Percentiles rank a stretch among this genome's conserved stretches.
Conservation (phyloP, 2,888 invertebrate species). For the Tolmerus cingulatus region DNA sequence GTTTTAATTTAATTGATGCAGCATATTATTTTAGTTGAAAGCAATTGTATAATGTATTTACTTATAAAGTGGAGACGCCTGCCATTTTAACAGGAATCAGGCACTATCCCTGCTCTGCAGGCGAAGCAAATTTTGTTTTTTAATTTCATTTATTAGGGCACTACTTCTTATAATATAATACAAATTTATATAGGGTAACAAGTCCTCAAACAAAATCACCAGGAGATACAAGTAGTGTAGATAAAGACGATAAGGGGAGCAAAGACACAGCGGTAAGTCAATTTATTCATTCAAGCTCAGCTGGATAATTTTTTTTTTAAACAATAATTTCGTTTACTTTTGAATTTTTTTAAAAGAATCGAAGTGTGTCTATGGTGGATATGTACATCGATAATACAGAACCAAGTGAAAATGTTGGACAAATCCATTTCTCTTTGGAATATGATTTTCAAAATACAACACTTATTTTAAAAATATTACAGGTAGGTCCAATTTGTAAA, state of each 20-base stretch:
- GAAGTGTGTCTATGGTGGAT: slow-evolving; percentile 89
- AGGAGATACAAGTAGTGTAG: slow-evolving; percentile 72
- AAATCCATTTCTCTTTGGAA: slow-evolving; percentile 92
- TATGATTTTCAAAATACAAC: slow-evolving; percentile 95
- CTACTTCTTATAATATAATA: background rate
- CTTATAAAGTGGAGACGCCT: background rate
- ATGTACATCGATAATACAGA: slow-evolving; percentile 95
- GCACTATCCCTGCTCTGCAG: no score
- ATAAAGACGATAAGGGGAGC: slow-evolving; percentile 53
- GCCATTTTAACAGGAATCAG: background rate
- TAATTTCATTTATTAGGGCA: background rate
- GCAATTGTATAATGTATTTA: no score
- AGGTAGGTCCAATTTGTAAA: slow-evolving; percentile 67
- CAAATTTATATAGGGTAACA: slow-evolving; percentile 50
- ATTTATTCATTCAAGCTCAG: no score
- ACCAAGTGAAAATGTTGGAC: slow-evolving; percentile 91
- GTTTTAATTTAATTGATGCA: background rate
- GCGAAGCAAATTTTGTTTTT: no score
- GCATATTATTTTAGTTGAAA: no score
- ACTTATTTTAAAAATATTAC: slow-evolving; percentile 87
- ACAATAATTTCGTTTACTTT: no score
- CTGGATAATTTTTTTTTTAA: no score
- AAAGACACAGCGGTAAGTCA: slow-evolving; percentile 26
- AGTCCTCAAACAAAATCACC: slow-evolving; percentile 79
- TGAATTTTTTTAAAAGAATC: slow-evolving; percentile 69